Evolutionary conservation across 2,113 vertebrate species (phyloP).

Genomic region (Hipposideros armiger): DNA sequence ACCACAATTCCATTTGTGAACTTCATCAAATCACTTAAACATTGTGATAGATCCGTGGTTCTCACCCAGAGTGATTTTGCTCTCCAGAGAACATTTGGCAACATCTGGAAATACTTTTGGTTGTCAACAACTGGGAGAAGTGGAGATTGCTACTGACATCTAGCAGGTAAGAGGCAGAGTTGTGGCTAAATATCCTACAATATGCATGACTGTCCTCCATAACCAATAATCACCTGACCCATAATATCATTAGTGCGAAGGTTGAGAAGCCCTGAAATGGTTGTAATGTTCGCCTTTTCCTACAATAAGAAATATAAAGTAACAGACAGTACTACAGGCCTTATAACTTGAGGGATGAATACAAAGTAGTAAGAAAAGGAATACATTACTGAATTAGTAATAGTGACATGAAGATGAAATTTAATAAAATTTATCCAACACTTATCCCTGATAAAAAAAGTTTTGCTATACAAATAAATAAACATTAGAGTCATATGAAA

Average conservation of each 20-base stretch:
- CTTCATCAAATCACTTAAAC: neutral
- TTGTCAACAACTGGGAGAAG: neutral
- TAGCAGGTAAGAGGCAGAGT: neutral
- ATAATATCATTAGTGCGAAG: neutral
- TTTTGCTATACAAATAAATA: neutral
- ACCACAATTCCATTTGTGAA: neutral
- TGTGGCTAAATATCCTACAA: neutral
- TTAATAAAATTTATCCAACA: neutral
- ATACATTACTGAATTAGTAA: neutral
- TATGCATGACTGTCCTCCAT: neutral
- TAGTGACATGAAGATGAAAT: neutral
- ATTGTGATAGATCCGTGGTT: neutral
- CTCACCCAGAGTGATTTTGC: neutral
- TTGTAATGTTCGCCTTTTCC: neutral
- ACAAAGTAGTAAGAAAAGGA: neutral
- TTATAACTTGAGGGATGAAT: neutral
- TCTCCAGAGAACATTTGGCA: neutral
- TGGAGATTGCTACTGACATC: neutral
- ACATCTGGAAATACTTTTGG: neutral
- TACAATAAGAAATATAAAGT: neutral
- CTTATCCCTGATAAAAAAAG: neutral
- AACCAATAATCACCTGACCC: neutral
- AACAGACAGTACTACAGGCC: neutral
- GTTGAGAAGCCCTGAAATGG: neutral
- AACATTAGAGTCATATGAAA: neutral